Conservation (phyloP, 1,140 invertebrate genomes). For the Zaprionus inermis region DNA sequence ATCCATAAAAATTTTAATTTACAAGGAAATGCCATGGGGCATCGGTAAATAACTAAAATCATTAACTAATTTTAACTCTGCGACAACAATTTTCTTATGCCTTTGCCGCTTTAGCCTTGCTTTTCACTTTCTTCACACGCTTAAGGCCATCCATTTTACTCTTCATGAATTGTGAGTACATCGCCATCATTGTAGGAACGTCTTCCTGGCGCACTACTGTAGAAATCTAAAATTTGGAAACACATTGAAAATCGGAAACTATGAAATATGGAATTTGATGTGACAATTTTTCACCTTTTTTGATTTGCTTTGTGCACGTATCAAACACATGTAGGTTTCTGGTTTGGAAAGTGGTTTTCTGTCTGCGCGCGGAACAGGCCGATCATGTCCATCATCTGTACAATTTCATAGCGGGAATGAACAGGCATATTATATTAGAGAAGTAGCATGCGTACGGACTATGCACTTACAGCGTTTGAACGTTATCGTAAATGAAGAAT, state of each 20-base stretch:
- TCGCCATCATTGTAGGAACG: constrained; percentile 93
- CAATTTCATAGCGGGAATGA: constrained; percentile 14
- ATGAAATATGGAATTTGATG: not conserved
- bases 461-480: constrained; percentile 89
- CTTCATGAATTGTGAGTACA: constrained; percentile 92
- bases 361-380: constrained; percentile 87
- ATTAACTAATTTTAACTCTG: constrained; percentile 47
- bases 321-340: constrained; percentile 89
- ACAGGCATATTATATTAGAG: constrained; percentile 11
- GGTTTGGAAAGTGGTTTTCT: constrained; percentile 86
- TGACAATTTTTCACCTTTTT: constrained; percentile 86
- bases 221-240: constrained; percentile 84
- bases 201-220: constrained; percentile 92
- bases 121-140: constrained; percentile 91
- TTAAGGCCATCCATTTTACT: constrained; percentile 93
- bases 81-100: constrained; percentile 47
- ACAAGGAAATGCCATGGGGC: constrained; percentile 45
- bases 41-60: constrained; percentile 59
- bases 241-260: not conserved
- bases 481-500: constrained; percentile 88
- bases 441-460: constrained; percentile 3
- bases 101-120: constrained; percentile 88
- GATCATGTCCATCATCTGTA: constrained; percentile 90
- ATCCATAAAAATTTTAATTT: constrained; percentile 63
- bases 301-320: constrained; percentile 88